A percentile compares a stretch with the other conserved stretches of the same genome.
phyloP scores from a whole-genome alignment of 2,113 vertebrate genomes.

The Abramis brama region DNA sequence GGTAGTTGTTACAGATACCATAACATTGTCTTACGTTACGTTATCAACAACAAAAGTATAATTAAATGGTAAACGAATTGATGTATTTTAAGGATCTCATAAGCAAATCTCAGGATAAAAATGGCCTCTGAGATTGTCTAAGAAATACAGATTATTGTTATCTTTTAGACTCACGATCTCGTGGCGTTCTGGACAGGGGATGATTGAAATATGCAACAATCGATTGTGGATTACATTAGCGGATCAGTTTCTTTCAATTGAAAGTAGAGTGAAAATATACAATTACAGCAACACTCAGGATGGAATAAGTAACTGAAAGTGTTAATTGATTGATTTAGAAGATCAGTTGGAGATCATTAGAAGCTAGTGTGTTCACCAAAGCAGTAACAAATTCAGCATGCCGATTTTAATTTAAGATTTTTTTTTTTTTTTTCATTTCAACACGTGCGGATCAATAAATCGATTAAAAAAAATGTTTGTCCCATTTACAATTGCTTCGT shows the following conservation, averaged over 20 bases:
- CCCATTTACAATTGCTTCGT: neutral
- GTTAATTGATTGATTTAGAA: constrained; percentile 38
- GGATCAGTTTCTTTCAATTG: constrained; percentile 43
- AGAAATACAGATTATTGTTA: neutral
- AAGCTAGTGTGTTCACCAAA: neutral
- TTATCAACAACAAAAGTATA: neutral
- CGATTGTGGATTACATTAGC: constrained; percentile 43
- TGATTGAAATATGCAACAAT: constrained; percentile 41
- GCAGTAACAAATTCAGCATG: neutral
- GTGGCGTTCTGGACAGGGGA: neutral
- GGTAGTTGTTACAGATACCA: neutral
- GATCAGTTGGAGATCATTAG: constrained; percentile 4
- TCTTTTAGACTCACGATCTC: neutral
- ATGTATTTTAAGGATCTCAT: neutral
- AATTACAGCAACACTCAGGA: constrained; percentile 36
- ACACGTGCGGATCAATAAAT: constrained; percentile 21
- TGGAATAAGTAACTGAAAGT: neutral
- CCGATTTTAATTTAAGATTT: constrained; percentile 8
- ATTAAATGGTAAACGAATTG: neutral
- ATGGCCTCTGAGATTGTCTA: neutral
- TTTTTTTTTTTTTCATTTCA: neutral
- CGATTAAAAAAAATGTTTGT: neutral
- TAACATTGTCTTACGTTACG: neutral
- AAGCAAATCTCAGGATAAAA: neutral
- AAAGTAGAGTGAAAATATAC: constrained; percentile 41